phyloP scores from a whole-genome alignment of 2,888 invertebrate genomes.

The Augiades crinisus region DNA sequence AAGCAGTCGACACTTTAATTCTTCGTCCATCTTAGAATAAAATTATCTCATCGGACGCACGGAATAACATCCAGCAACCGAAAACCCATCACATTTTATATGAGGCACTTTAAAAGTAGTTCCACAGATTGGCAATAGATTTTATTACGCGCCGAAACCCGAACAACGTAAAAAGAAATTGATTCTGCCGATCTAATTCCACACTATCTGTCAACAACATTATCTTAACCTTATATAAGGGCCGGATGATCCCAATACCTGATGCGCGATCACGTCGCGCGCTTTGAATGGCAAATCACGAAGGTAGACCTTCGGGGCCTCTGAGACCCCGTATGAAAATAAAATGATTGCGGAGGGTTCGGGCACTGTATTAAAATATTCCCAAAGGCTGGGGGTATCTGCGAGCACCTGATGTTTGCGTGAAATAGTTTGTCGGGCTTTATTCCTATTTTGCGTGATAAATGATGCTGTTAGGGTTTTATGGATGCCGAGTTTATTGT shows the following conservation, averaged over 20 bases:
- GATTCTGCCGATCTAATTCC: slow-evolving; percentile 57
- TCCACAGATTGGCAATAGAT: slow-evolving; percentile 11
- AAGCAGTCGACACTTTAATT: too few relatives aligned
- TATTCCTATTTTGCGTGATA: slow-evolving; percentile 61
- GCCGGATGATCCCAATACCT: slow-evolving; percentile 34
- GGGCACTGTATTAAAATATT: slow-evolving; percentile 72
- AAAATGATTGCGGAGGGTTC: slow-evolving; percentile 77
- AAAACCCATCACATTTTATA: background rate
- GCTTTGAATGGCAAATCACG: slow-evolving; percentile 78
- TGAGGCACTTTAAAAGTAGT: slow-evolving; percentile 4
- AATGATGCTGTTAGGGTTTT: slow-evolving; percentile 36
- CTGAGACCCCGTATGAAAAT: slow-evolving; percentile 74
- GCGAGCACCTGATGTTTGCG: slow-evolving; percentile 70
- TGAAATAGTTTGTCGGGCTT: slow-evolving; percentile 53
- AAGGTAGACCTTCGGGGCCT: slow-evolving; percentile 74
- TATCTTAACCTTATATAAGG: slow-evolving; percentile 55
- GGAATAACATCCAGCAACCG: slow-evolving; percentile 12
- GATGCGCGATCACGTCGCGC: slow-evolving; percentile 42
- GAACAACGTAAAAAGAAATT: slow-evolving; percentile 43
- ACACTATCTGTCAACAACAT: slow-evolving; percentile 68
- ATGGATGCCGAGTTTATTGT: slow-evolving; percentile 13
- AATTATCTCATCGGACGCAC: background rate
- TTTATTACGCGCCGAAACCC: slow-evolving; percentile 20
- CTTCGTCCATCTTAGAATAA: too few relatives aligned
- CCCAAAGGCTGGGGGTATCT: slow-evolving; percentile 54